Evolutionary conservation across 2,113 vertebrate genomes (phyloP).

Genomic region (Gobio gobio): DNA sequence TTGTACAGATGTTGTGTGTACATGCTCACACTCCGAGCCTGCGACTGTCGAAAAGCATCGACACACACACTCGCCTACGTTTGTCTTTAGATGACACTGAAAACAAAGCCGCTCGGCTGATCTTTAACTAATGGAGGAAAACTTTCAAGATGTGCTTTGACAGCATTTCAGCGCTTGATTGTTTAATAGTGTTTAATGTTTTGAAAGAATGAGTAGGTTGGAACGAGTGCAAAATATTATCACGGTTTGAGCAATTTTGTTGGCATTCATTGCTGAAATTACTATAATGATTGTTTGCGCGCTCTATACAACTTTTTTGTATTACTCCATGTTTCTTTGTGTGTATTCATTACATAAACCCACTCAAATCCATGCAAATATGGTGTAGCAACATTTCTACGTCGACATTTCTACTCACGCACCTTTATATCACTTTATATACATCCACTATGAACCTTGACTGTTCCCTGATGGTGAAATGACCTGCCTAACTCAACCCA

Average conservation of each 20-base stretch:
- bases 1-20: neutral
- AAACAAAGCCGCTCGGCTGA: neutral
- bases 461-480: no score
- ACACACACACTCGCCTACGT: neutral
- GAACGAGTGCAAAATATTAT: neutral
- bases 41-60: no score
- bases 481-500: no score
- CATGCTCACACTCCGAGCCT: neutral
- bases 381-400: neutral
- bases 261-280: neutral
- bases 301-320: neutral
- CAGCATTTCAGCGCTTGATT: neutral
- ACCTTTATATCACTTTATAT: neutral
- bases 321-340: neutral
- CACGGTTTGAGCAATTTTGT: neutral
- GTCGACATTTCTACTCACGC: neutral
- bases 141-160: neutral
- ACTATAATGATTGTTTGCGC: neutral
- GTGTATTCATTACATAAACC: neutral
- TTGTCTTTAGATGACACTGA: slow-evolving; percentile 3
- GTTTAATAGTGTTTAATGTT: slow-evolving; percentile 2
- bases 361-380: neutral
- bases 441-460: no score
- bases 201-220: neutral
- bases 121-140: neutral